phyloP scores from a whole-genome alignment of 2,888 invertebrate genomes.

The Caradrina clavipalpis region DNA sequence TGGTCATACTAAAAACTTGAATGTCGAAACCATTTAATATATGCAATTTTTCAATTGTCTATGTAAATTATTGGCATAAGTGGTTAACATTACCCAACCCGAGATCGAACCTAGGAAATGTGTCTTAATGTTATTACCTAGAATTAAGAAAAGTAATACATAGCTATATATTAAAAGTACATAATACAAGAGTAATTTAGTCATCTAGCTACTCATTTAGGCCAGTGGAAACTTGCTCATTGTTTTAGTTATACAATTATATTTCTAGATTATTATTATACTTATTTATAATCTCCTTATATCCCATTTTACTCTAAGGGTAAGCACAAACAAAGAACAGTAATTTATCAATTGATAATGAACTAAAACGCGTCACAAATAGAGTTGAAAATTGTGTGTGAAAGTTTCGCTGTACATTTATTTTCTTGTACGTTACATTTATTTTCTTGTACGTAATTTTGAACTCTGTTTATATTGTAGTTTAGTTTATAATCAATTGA shows the following conservation, averaged over 20 bases:
- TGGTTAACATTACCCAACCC: too few species aligned
- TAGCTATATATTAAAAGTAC: neutral
- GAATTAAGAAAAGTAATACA: too few species aligned
- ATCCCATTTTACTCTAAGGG: neutral
- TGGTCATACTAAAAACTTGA: too few species aligned
- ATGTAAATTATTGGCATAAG: neutral
- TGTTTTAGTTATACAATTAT: conserved; percentile 26
- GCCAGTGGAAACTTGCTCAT: conserved; percentile 71
- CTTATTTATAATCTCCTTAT: too few species aligned
- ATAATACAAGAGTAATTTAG: neutral
- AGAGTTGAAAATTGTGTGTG: too few species aligned
- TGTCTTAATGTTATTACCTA: too few species aligned
- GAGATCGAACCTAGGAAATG: too few species aligned
- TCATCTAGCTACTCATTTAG: conserved; percentile 64
- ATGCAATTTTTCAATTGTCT: neutral
- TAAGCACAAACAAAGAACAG: neutral
- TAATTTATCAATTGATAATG: neutral
- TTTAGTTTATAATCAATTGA: too few species aligned
- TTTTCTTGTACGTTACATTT: too few species aligned
- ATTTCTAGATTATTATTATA: neutral
- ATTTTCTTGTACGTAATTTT: too few species aligned
- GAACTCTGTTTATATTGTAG: too few species aligned
- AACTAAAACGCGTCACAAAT: neutral
- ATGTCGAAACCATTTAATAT: neutral
- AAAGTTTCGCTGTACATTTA: too few species aligned